Conservation (phyloP, 1,140 invertebrate genomes). For the Drosophila ercepeae region DNA sequence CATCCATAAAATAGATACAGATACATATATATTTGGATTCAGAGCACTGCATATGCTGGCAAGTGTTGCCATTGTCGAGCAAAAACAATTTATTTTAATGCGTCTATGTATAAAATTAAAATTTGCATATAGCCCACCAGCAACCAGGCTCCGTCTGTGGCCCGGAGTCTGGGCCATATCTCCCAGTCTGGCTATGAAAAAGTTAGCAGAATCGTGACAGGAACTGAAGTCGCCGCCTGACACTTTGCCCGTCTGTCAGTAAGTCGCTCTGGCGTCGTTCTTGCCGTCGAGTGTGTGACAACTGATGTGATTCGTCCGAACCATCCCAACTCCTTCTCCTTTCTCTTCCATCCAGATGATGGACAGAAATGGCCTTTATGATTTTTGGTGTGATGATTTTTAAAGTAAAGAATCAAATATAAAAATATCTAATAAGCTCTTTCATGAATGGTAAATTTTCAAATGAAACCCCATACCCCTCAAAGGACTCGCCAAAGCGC, state of each 20-base stretch:
- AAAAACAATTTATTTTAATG: constrained; percentile 79
- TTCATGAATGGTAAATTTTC: too few species aligned
- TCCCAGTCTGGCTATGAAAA: constrained; percentile 29
- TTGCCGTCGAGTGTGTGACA: constrained; percentile 38
- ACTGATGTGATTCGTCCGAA: constrained; percentile 43
- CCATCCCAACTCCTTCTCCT: constrained; percentile 5
- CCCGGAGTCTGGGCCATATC: constrained; percentile 10
- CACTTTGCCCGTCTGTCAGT: constrained; percentile 11
- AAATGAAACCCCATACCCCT: background rate
- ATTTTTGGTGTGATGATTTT: background rate
- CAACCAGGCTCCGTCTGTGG: constrained; percentile 32
- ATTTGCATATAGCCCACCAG: constrained; percentile 66
- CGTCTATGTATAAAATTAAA: constrained; percentile 78
- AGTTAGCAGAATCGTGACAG: constrained; percentile 39
- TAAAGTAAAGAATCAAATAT: background rate
- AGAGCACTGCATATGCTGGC: constrained; percentile 60
- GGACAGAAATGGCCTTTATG: background rate
- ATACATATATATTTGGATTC: constrained; percentile 9
- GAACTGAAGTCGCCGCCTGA: constrained; percentile 35
- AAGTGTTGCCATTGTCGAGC: constrained; percentile 59
- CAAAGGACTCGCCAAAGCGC: background rate
- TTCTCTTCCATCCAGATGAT: background rate
- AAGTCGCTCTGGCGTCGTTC: constrained; percentile 29
- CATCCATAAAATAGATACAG: background rate
- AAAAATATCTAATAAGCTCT: too few species aligned